Percentiles rank a stretch among this genome's conserved stretches.
Evolutionary conservation across 2,113 vertebrate species (phyloP).

Genomic region (Miniopterus natalensis): DNA sequence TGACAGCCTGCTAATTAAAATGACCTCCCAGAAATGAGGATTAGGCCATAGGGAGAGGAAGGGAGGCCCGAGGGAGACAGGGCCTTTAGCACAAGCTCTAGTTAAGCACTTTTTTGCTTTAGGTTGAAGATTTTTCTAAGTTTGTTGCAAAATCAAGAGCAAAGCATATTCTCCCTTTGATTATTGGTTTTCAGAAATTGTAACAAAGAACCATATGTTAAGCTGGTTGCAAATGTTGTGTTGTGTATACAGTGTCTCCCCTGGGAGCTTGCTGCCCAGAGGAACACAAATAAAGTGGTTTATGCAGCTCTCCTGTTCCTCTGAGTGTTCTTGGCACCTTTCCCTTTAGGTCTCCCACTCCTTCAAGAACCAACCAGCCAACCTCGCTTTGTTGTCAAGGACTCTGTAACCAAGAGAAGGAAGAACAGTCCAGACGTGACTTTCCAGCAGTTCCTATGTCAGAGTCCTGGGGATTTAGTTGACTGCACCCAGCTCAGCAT

Average conservation of each 20-base stretch:
- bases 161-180: constrained; percentile 72
- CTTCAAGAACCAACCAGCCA: background rate
- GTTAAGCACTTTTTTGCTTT: constrained; percentile 80
- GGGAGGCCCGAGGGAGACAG: constrained; percentile 67
- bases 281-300: constrained; percentile 86
- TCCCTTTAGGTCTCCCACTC: constrained; percentile 17
- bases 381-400: background rate
- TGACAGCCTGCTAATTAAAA: constrained; percentile 89
- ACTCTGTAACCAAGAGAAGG: constrained; percentile 48
- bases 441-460: background rate
- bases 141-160: constrained; percentile 76
- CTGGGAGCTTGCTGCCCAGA: constrained; percentile 59
- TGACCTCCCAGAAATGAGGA: constrained; percentile 87
- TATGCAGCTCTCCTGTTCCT: constrained; percentile 68
- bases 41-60: constrained; percentile 77
- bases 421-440: constrained; percentile 13
- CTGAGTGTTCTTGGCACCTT: constrained; percentile 55
- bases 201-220: constrained; percentile 67
- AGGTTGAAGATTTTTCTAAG: constrained; percentile 80
- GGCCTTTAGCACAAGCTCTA: constrained; percentile 80
- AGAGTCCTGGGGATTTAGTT: constrained; percentile 19
- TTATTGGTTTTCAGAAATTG: constrained; percentile 75
- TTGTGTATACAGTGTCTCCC: constrained; percentile 53
- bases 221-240: constrained; percentile 52
- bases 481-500: background rate